Evolutionary conservation across 1,140 invertebrate genomes (phyloP).

Genomic region (Hormaphis cornu): DNA sequence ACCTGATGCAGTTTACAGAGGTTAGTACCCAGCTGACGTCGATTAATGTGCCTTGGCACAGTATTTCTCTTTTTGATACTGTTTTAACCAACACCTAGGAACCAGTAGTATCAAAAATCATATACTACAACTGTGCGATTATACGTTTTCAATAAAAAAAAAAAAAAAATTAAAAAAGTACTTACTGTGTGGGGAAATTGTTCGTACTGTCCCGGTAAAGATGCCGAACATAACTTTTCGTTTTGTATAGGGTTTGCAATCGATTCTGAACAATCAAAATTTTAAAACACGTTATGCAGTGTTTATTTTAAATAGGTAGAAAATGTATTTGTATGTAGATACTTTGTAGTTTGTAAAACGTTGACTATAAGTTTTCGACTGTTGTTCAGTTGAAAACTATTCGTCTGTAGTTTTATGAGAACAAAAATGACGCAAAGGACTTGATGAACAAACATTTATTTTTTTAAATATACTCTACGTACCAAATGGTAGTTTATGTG

Average conservation of each 20-base stretch:
- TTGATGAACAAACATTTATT: no score
- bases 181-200: neutral
- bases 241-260: neutral
- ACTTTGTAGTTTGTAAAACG: no score
- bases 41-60: constrained; percentile 3
- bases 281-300: no score
- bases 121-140: neutral
- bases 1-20: neutral
- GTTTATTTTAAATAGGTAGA: no score
- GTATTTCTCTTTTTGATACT: neutral
- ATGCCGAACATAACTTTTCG: neutral
- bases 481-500: no score
- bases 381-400: no score
- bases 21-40: constrained; percentile 1
- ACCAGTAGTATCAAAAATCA: neutral
- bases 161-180: neutral
- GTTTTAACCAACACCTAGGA: neutral
- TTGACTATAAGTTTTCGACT: no score
- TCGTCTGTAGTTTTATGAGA: no score
- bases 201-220: neutral
- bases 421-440: no score
- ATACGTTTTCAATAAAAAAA: no score
- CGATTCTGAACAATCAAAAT: neutral
- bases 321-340: no score
- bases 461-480: no score